Base-by-base conservation (phyloP, 1,140 invertebrate species). In the Brachionus plicatilis region DNA sequence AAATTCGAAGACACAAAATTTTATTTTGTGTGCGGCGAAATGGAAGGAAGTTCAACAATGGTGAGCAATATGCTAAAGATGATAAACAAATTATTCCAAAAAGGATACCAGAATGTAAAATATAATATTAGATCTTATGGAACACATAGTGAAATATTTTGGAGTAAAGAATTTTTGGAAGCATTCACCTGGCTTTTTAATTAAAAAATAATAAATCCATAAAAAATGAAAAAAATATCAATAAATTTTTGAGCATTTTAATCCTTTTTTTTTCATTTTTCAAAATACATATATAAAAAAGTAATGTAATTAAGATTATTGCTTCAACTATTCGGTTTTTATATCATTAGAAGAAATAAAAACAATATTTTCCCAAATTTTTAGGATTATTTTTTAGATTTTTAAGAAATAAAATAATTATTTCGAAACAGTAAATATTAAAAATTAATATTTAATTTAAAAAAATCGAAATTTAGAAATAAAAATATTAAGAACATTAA, bases 21-120 rank as follows among this genome's bases (percentile, higher is more conserved):
- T 68, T 83, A 70, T 53, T 60, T 83, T 29, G 80, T 83, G 0
- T 66, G 80, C 20, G 80, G 80, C 50, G 56, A 72, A 70, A 20
- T 29, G 41, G 80, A 83, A 20, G 45, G 80, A 37, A 50, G 45
- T 29, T 24, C 24, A n/a, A 68, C 14, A 8, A 68, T 83, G 80
- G 80, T 83, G 6, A 27, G 20, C 9, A 50, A 83, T 45, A 83
- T 83, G 80, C 11, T 27, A 8, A 41, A 68, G 41, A 83, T 83
- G 80, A 29, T 72, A 7, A 20, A 72, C 12, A 20, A 41, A 43
- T 24, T 83, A 47, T 11, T 9, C 9, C 12, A n/a, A 50, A 68
- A 66, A n/a, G 60, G 20, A 29, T 68, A 47, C 24, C 11, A 43
- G 4, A 66, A 65, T 29, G 1, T 83, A 43, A 68, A 83, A n/a